phyloP scores from a whole-genome alignment of 1,140 invertebrate species.

The Rhopalosiphum padi region DNA sequence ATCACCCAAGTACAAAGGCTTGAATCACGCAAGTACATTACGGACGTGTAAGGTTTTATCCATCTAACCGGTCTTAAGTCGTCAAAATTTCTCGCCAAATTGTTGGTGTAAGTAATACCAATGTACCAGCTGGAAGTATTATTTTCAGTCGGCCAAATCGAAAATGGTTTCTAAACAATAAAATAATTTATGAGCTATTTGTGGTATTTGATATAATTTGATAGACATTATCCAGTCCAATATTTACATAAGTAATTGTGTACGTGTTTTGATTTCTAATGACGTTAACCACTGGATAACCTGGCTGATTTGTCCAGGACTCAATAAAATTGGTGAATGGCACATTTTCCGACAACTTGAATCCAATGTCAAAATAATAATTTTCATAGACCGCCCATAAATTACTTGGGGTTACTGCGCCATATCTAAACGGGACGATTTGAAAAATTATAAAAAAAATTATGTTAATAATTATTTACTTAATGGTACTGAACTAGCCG shows the following conservation, averaged over 20 bases:
- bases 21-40: not conserved
- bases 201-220: not conserved
- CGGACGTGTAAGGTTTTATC: not conserved
- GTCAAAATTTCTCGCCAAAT: not conserved
- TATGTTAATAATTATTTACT: not conserved
- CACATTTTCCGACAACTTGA: not conserved
- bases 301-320: slow-evolving; percentile 77
- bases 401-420: not conserved
- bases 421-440: not conserved
- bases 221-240: not conserved
- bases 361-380: slow-evolving; percentile 27
- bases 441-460: not conserved
- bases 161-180: not conserved
- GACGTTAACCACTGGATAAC: slow-evolving; percentile 75
- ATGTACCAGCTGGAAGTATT: slow-evolving; percentile 31
- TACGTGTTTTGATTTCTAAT: slow-evolving; percentile 62
- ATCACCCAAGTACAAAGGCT: slow-evolving; percentile 17
- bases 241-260: slow-evolving; percentile 24
- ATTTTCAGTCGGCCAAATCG: not conserved
- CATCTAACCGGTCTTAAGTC: not conserved
- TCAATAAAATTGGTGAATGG: slow-evolving; percentile 68
- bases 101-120: slow-evolving; percentile 15
- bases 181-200: not conserved
- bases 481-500: not conserved
- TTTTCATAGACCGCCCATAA: slow-evolving; percentile 51